Evolutionary conservation across 2,797 vertebrate genomes (phyloP), one percentile per base, ranked within the genome.

Genomic region (Vireo griseus): DNA sequence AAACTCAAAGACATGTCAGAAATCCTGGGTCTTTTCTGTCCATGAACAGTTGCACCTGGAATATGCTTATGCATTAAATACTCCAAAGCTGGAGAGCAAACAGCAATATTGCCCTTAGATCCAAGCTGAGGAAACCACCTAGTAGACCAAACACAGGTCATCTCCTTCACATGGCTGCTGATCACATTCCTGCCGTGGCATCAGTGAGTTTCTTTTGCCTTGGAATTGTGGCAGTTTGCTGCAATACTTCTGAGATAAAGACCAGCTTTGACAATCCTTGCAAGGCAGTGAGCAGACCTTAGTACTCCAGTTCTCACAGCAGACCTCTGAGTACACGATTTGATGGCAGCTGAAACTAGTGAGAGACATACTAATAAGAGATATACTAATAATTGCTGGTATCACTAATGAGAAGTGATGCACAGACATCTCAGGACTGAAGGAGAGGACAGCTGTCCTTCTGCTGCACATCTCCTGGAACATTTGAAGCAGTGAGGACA

Each of bases 241-340:
- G 33, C 44, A 51, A 26, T 13, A 10, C 6, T 66, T 83, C 59
- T 29, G 40, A 88, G 57, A 44, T 2, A 1, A 51, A 67, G 37
- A 35, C 2, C 22, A 24, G 11, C 28, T 84, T 77, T 48, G 57
- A 55, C 4, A 6, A 4, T 26, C 28, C 48, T 69, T 42, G 40
- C 61, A 61, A 84, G 22, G 35, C 50, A 51, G 7, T 1, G 2
- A 17, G 51, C 45, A 22, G 45, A 45, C 45, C 12, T 11, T 22
- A 26, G n/a, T 5, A 31, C 28, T 74, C 29, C 0, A 0, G 25
- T 48, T 54, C 50, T 72, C 45, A 7, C n/a, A 25, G 39, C 62
- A 77, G 45, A 42, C 20, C n/a, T 47, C 51, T 29, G 24, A 75
- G 28, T 26, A 31, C 13, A 42, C 40, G 47, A 52, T 61, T 62